phyloP scores from a whole-genome alignment of 1,140 invertebrate genomes.

The Hesperophylax magnus region DNA sequence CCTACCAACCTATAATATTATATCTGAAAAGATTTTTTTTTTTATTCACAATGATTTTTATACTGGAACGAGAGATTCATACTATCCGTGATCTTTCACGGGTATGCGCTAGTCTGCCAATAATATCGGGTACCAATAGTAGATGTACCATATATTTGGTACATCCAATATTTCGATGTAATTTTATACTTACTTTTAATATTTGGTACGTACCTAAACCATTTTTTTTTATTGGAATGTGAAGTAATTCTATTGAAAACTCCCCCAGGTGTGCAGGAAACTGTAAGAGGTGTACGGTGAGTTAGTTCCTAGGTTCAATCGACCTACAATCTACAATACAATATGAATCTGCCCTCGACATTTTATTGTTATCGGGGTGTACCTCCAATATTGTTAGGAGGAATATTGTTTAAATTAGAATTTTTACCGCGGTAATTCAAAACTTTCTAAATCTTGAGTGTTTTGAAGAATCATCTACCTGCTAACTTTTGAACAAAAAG shows the following conservation, averaged over 20 bases:
- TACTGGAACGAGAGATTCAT: no score
- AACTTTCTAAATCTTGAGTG: background rate
- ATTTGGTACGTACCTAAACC: no score
- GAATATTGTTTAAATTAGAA: background rate
- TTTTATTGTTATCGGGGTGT: background rate
- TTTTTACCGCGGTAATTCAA: background rate
- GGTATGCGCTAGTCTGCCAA: no score
- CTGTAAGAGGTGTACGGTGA: background rate
- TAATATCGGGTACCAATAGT: no score
- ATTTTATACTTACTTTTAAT: background rate
- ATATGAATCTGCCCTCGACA: background rate
- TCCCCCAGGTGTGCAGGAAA: conserved; percentile 12
- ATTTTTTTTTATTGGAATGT: background rate
- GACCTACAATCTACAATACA: background rate
- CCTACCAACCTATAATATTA: no score
- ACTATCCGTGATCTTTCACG: no score
- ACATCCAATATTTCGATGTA: background rate
- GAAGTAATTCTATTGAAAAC: background rate
- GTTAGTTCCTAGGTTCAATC: background rate
- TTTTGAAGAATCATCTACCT: no score
- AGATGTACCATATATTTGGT: no score
- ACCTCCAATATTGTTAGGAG: background rate
- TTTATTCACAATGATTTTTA: no score
- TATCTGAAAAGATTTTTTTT: no score
- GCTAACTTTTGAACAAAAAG: no score